These are phyloP conservation scores for Ericerus pela DNA, from an alignment of 1,140 invertebrate species.

Conservation along the genomic window DNA sequence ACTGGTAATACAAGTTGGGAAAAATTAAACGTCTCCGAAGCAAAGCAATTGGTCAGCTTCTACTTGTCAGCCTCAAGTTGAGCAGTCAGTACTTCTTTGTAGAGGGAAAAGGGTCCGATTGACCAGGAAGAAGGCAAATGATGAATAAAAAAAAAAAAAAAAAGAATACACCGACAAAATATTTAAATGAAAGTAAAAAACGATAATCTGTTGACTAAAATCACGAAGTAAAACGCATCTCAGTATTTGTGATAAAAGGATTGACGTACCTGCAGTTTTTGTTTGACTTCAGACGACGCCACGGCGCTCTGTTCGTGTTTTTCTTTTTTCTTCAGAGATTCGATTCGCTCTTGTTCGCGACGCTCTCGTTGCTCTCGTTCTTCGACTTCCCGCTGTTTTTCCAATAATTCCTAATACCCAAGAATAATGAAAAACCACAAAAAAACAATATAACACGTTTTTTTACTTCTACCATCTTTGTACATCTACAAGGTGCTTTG, in stretches of 20 bases:
- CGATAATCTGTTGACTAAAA: background rate
- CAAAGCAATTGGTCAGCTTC: too few relatives aligned
- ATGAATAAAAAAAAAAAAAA: background rate
- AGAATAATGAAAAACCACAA: too few relatives aligned
- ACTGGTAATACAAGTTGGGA: too few relatives aligned
- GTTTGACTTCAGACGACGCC: conserved; percentile 89
- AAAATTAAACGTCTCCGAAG: too few relatives aligned
- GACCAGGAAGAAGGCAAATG: background rate
- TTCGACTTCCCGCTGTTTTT: conserved; percentile 55
- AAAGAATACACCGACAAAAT: background rate
- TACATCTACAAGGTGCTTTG: too few relatives aligned
- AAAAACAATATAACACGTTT: too few relatives aligned
- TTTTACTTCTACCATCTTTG: too few relatives aligned
- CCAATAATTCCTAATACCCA: conserved; percentile 69
- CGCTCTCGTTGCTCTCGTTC: conserved; percentile 43
- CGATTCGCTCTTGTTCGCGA: conserved; percentile 60
- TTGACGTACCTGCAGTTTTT: conserved; percentile 63
- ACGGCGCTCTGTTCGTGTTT: conserved; percentile 88
- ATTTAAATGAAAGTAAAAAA: background rate
- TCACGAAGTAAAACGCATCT: background rate
- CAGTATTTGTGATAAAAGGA: background rate
- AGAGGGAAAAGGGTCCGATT: background rate
- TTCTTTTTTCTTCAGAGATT: conserved; percentile 76
- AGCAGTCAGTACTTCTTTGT: too few relatives aligned
- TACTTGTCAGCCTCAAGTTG: too few relatives aligned